Conservation (phyloP, 2,113 vertebrate genomes). For the Trematomus loennbergii region DNA sequence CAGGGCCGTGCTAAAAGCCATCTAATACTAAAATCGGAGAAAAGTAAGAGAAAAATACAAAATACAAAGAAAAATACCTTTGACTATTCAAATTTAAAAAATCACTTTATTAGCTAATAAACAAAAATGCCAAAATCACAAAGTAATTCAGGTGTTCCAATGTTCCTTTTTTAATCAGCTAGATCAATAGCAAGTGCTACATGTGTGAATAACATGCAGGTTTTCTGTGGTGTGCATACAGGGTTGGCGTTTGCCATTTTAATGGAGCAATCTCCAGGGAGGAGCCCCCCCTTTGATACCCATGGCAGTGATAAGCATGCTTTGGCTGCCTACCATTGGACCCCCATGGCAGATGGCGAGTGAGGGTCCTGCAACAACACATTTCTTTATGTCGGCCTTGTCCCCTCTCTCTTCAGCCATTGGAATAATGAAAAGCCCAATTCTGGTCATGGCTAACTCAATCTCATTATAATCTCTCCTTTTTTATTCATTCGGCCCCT, state of each 20-base stretch:
- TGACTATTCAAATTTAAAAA: not conserved
- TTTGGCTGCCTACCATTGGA: conserved; percentile 72
- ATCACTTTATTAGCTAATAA: not conserved
- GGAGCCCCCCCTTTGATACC: conserved; percentile 81
- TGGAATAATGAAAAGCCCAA: conserved; percentile 85
- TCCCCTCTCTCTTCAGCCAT: conserved; percentile 74
- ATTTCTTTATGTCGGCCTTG: conserved; percentile 84
- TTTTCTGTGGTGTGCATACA: conserved; percentile 42
- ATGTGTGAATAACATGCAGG: conserved; percentile 52
- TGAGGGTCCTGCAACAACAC: conserved; percentile 82
- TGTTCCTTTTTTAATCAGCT: conserved; percentile 36
- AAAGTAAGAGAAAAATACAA: too few relatives aligned
- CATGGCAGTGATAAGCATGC: conserved; percentile 84
- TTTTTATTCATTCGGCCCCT: conserved; percentile 88
- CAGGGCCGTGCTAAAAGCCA: too few relatives aligned
- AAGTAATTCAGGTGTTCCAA: not conserved
- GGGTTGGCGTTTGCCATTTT: conserved; percentile 77
- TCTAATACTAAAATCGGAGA: too few relatives aligned
- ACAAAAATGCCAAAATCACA: not conserved
- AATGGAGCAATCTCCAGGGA: conserved; percentile 84
- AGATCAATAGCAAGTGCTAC: conserved; percentile 64
- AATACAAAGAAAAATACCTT: too few relatives aligned
- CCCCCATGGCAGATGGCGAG: conserved; percentile 88
- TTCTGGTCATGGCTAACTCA: conserved; percentile 93
- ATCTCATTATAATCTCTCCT: conserved; percentile 93